Evolutionary conservation across 2,888 invertebrate species (phyloP), one percentile per base, ranked within the genome.

Genomic region (Parasteatoda lunata): DNA sequence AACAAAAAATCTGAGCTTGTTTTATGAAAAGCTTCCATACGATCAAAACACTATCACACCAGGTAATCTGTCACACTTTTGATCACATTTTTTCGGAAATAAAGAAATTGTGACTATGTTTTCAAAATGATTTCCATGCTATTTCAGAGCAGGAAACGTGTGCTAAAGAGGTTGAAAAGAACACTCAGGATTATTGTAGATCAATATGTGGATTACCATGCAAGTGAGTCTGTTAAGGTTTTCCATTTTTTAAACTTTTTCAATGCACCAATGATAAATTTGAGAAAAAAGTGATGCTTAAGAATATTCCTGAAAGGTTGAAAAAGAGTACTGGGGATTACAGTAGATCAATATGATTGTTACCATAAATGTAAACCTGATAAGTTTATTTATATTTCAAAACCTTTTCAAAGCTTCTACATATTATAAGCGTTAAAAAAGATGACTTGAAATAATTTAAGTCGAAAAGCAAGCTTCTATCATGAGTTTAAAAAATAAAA

Each of bases 201-300:
- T 70, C 69, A 49, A 49, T 85, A 5, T 85, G 85, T 54, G 85
- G 85, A 5, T 52, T 85, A 45, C 85, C 85, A 4, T 85, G 85
- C 80, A 85, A 59, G 85, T 85, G 71, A 51, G 30, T 3, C 13
- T 70, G 11, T 8, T n/a, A 48, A 70, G 5, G 13, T 48, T 47
- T 48, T n/a, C 0, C n/a, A 68, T 68, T 15, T 66, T n/a, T 66
- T 66, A 15, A 70, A 48, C 9, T 48, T 48, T 4, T 48, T 70
- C 13, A 30, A 70, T 48, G 8, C 49, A 68, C 30, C 15, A 15
- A 30, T 68, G 5, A n/a, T 9, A 15, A 9, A 15, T 9, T 6
- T 68, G 30, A n/a, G n/a, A 15, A 15, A n/a, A 15, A n/a, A 69
- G 0, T 3, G 9, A 8, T 5, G 30, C 30, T 69, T 9, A 11